Conservation (phyloP, 2,113 vertebrate species). For the Hymenochirus boettgeri region DNA sequence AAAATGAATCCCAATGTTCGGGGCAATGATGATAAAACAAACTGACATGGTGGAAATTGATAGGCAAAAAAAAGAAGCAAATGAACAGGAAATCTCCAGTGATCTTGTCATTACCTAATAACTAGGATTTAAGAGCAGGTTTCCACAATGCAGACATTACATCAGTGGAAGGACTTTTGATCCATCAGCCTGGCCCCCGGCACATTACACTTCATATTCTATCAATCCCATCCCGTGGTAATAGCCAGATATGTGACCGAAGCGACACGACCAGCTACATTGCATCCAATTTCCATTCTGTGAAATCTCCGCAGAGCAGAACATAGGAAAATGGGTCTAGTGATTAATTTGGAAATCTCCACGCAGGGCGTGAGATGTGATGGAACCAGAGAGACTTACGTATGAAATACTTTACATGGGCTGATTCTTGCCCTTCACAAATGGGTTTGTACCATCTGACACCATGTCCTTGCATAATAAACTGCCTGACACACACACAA, state of each 20-base stretch:
- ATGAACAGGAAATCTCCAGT: constrained; percentile 9
- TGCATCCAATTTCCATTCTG: constrained; percentile 16
- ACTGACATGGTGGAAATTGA: constrained; percentile 16
- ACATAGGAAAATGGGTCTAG: too few relatives aligned
- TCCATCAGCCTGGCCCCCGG: not conserved
- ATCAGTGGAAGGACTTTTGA: constrained; percentile 25
- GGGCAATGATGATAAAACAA: constrained; percentile 8
- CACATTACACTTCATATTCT: not conserved
- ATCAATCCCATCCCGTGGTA: not conserved
- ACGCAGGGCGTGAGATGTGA: too few relatives aligned
- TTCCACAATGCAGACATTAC: constrained; percentile 34
- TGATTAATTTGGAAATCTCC: too few relatives aligned
- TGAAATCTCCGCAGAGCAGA: too few relatives aligned
- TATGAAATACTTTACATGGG: too few relatives aligned
- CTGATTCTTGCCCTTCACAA: too few relatives aligned
- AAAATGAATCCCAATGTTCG: not conserved
- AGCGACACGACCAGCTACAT: not conserved
- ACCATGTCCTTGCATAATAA: too few relatives aligned
- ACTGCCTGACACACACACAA: too few relatives aligned
- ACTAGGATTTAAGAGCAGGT: constrained; percentile 34
- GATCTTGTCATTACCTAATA: constrained; percentile 41
- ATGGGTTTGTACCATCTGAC: too few relatives aligned
- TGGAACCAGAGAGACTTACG: too few relatives aligned
- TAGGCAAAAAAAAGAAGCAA: constrained; percentile 7
- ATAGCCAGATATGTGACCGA: not conserved